A percentile compares a stretch with the other conserved stretches of the same genome.
Conservation (phyloP, 2,797 vertebrate genomes). For the Pteropus rufus region DNA sequence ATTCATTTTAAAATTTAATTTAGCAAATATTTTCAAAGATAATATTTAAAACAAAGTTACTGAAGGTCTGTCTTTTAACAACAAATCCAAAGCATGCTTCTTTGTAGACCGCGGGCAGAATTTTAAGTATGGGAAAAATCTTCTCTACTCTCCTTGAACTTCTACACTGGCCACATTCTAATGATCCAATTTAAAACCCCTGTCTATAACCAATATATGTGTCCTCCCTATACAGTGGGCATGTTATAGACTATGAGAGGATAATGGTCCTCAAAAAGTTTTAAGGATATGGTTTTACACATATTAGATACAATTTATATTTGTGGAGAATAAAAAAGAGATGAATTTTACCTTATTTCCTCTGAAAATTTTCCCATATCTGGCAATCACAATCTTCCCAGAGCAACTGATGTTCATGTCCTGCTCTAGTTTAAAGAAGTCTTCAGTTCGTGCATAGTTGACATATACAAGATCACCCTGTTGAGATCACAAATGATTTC, state of each 20-base stretch:
- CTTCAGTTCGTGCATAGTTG: slow-evolving; percentile 94
- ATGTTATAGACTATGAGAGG: background rate
- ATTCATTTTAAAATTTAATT: slow-evolving; percentile 9
- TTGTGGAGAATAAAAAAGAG: background rate
- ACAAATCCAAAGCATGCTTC: background rate
- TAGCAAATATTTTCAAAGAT: background rate
- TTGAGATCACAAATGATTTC: slow-evolving; percentile 45
- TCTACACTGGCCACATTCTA: background rate
- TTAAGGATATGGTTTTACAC: background rate
- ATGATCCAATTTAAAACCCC: background rate
- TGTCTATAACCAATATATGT: background rate
- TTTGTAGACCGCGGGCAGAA: background rate
- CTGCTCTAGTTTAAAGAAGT: slow-evolving; percentile 89
- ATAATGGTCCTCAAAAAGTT: background rate
- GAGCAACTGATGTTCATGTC: slow-evolving; percentile 89
- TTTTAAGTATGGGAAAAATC: background rate
- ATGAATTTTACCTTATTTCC: slow-evolving; percentile 92
- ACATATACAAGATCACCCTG: slow-evolving; percentile 96
- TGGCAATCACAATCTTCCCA: slow-evolving; percentile 93
- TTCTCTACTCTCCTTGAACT: background rate
- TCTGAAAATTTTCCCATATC: slow-evolving; percentile 97
- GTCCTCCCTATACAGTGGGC: background rate
- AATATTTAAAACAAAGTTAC: slow-evolving; percentile 24
- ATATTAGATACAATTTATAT: background rate
- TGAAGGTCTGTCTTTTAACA: background rate